A percentile compares a stretch with the other conserved stretches of the same genome.
These are phyloP conservation scores for Tuberolachnus salignus DNA, from an alignment of 2,888 invertebrate species.

Conservation along the genomic window DNA sequence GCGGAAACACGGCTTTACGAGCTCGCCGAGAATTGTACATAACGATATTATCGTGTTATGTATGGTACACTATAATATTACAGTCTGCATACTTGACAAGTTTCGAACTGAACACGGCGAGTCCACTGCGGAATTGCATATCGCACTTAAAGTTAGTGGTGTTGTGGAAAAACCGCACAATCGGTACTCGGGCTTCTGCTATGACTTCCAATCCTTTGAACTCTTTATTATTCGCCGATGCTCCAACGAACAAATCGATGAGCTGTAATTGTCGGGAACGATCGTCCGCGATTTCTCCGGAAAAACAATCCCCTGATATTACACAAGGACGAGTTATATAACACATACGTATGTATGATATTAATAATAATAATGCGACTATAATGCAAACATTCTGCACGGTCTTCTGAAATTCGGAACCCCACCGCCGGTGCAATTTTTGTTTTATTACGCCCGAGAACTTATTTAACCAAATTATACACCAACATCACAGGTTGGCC, in stretches of 20 bases:
- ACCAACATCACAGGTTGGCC: no score
- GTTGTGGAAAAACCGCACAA: conserved; percentile 31
- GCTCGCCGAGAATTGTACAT: no score
- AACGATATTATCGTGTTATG: neutral
- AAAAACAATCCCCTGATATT: conserved; percentile 33
- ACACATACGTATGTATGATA: no score
- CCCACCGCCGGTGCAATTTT: no score
- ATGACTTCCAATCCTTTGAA: conserved; percentile 25
- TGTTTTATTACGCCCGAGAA: no score
- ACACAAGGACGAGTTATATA: neutral
- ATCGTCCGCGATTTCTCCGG: conserved; percentile 22
- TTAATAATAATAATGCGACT: no score
- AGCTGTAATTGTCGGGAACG: conserved; percentile 13
- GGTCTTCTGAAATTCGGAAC: no score
- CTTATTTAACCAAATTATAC: no score
- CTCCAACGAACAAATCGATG: conserved; percentile 1
- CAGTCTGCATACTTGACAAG: conserved; percentile 35
- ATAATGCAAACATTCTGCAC: no score
- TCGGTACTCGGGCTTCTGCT: neutral
- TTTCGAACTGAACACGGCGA: conserved; percentile 11
- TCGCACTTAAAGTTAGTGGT: conserved; percentile 28
- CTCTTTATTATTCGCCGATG: neutral
- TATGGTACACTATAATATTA: no score
- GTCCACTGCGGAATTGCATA: conserved; percentile 33
- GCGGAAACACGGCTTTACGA: no score